Base-by-base conservation (phyloP, 2,797 vertebrate species). In the Helicolenus hilgendorfi region DNA sequence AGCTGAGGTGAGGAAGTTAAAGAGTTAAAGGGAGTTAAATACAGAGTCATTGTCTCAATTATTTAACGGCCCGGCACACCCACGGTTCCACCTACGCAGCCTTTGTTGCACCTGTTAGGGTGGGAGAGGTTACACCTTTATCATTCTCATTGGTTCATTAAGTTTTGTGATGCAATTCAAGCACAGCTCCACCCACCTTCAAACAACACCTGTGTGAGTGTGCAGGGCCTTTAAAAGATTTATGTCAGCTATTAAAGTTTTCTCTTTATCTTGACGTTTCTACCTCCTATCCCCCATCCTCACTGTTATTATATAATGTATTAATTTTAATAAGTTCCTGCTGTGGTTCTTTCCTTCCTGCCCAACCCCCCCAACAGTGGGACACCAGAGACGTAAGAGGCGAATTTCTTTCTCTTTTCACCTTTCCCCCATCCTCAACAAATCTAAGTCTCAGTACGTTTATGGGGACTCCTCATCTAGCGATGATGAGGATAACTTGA, bases 331-430 rank as follows among this genome's bases (percentile, higher is more conserved):
- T 84, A 53, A 72, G 55, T 75, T 55, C 70, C 60, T 94, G 82
- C 91, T 96, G 62, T 97, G 95, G 84, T 93, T 96, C 92, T 93
- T 92, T 94, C 91, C 87, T 79, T 41, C 67, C 77, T 84, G 58
- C 88, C 59, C 35, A 26, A 45, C 82, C 63, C 60, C 33, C 58
- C 38, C 97, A 98, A 97, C 95, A 38, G 97, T 97, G 90, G 97
- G 94, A 93, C 96, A 93, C 93, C 96, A 90, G 94, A 97, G 97
- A 94, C 97, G 96, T 92, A 96, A 97, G 90, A 97, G 98, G 95
- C 95, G 95, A 93, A 96, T 98, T 94, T 98, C 98, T 93, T 98
- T 99, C 97, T 98, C 98, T 95, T 97, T 99, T 98, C 98, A 91
- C 96, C 96, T 99, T 95, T 98, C 98, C 92, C 98, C 98, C 41